Conservation (phyloP, 2,888 invertebrate genomes). For the Hyalella azteca region DNA sequence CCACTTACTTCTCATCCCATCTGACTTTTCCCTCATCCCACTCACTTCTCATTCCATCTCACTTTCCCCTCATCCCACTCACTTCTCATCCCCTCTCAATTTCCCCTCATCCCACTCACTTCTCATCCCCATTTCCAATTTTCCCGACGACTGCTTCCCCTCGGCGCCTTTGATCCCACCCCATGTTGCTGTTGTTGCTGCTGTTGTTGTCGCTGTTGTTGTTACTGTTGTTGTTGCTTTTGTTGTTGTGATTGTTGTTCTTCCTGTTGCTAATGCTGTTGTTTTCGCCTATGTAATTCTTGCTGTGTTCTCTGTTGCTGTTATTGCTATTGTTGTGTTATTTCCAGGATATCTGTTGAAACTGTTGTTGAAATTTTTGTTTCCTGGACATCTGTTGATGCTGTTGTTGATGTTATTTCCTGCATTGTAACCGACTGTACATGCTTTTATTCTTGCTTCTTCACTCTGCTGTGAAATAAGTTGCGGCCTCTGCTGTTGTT, state of each 20-base stretch:
- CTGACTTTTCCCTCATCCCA: not conserved
- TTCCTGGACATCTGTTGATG: not conserved
- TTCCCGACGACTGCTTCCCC: constrained; percentile 14
- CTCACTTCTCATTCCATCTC: not conserved
- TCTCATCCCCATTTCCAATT: constrained; percentile 7
- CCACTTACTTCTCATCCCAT: not conserved
- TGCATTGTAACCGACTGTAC: too few species aligned
- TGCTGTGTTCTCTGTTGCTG: not conserved
- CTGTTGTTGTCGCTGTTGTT: not conserved
- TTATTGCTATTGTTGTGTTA: not conserved
- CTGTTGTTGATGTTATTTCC: not conserved
- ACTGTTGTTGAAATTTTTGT: not conserved
- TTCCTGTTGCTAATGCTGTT: not conserved
- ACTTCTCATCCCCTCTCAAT: constrained; percentile 51
- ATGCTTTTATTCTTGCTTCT: too few species aligned
- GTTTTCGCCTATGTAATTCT: too few species aligned
- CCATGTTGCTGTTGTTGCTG: not conserved
- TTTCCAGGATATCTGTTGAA: not conserved
- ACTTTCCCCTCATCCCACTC: constrained; percentile 16
- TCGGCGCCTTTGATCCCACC: constrained; percentile 8
- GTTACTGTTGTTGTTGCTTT: not conserved
- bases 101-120: constrained; percentile 39
- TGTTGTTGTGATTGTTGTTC: not conserved
- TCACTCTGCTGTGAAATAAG: not conserved
- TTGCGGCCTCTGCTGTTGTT: not conserved